These are phyloP conservation scores for Aphelocoma californica DNA, from an alignment of 2,797 vertebrate genomes.

Conservation along the genomic window DNA sequence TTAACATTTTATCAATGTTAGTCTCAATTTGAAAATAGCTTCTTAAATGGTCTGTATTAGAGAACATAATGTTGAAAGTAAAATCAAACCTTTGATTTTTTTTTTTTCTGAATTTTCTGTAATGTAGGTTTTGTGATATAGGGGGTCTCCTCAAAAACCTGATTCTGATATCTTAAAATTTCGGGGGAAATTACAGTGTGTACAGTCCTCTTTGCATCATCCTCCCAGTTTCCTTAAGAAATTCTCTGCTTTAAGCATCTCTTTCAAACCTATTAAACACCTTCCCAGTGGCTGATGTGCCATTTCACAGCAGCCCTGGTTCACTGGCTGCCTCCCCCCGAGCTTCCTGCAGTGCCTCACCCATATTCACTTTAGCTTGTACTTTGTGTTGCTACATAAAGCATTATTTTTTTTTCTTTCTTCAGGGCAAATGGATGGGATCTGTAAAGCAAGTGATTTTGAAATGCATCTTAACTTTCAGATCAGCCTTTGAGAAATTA, in stretches of 20 bases:
- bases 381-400: slow-evolving; percentile 11
- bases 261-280: neutral
- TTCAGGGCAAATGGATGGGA: slow-evolving; percentile 37
- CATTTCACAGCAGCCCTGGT: neutral
- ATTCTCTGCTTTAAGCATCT: neutral
- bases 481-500: slow-evolving; percentile 68
- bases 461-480: slow-evolving; percentile 54
- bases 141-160: neutral
- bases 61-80: neutral
- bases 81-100: neutral
- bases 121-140: neutral
- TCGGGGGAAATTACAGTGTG: neutral
- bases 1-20: neutral
- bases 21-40: neutral
- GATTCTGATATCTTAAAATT: neutral
- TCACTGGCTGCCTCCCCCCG: neutral
- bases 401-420: slow-evolving; percentile 16
- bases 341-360: neutral
- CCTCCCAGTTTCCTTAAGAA: neutral
- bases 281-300: neutral
- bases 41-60: neutral
- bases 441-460: slow-evolving; percentile 33
- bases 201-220: neutral
- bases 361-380: neutral
- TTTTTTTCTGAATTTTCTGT: neutral